Conservation (phyloP, 2,888 invertebrate species). For the Eupithecia exiguata region DNA sequence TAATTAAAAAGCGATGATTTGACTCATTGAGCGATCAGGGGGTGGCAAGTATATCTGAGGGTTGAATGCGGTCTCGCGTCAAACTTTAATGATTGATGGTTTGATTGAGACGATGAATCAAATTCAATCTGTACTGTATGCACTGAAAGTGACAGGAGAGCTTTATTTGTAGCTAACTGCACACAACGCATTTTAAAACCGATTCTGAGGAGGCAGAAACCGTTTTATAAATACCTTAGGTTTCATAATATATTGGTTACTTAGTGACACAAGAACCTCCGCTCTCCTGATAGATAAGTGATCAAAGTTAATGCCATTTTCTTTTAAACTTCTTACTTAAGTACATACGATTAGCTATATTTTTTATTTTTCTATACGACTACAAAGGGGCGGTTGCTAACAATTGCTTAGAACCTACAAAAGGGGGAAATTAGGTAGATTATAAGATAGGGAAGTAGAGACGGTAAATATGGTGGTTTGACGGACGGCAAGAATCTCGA, state of each 20-base stretch:
- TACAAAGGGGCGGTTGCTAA: background rate
- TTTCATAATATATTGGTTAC: no score
- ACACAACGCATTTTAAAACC: background rate
- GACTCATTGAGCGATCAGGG: conserved; percentile 32
- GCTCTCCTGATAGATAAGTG: no score
- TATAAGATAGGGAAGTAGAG: background rate
- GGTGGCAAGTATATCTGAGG: conserved; percentile 38
- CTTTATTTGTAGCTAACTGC: background rate
- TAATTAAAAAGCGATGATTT: conserved; percentile 56
- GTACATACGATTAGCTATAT: background rate
- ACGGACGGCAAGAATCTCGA: background rate
- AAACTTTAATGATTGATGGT: conserved; percentile 25
- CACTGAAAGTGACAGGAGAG: background rate
- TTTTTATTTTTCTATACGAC: background rate
- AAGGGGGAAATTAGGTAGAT: background rate
- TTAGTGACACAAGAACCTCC: no score
- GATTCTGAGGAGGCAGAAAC: background rate
- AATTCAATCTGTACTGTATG: conserved; percentile 8
- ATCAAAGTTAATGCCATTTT: no score
- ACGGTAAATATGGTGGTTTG: background rate
- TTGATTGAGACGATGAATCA: conserved; percentile 22
- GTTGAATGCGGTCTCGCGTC: conserved; percentile 39
- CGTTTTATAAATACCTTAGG: background rate
- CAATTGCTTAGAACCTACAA: background rate
- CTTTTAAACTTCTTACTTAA: no score